Percentiles rank a stretch among this genome's conserved stretches.
These are phyloP conservation scores for Danio tinwini DNA, from an alignment of 2,797 vertebrate species.

Conservation along the genomic window DNA sequence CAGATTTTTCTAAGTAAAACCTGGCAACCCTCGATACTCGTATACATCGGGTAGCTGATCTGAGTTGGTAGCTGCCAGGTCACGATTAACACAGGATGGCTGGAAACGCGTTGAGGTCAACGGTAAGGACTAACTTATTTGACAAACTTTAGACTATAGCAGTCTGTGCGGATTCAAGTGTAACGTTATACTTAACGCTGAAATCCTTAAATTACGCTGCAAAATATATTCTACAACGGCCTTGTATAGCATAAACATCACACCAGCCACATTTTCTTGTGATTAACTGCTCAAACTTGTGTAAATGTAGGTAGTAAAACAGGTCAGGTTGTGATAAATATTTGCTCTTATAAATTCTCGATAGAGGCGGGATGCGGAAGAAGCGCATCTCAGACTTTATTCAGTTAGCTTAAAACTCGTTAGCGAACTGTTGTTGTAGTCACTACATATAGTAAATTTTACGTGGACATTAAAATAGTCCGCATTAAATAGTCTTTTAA, in stretches of 20 bases:
- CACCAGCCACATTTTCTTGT: background rate
- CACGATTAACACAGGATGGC: conserved; percentile 70
- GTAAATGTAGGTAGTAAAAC: background rate
- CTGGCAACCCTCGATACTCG: conserved; percentile 53
- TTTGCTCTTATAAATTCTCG: conserved; percentile 75
- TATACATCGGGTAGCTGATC: conserved; percentile 4
- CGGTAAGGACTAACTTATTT: conserved; percentile 70
- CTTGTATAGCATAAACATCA: conserved; percentile 50
- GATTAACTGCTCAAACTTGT: background rate
- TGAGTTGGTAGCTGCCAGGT: conserved; percentile 14
- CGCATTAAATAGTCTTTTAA: background rate
- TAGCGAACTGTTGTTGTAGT: background rate
- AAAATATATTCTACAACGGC: conserved; percentile 31
- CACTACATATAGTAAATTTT: conserved; percentile 49
- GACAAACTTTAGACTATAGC: background rate
- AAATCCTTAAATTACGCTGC: too few relatives aligned
- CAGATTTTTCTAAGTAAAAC: too few relatives aligned
- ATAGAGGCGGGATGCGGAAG: conserved; percentile 72
- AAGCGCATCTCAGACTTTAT: conserved; percentile 13
- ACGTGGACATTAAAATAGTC: conserved; percentile 49
- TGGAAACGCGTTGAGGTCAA: conserved; percentile 79
- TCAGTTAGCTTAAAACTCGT: conserved; percentile 17
- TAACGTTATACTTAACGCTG: background rate
- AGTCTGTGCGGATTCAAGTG: background rate
- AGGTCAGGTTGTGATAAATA: conserved; percentile 11